Percentiles rank a stretch among this genome's conserved stretches.
Conservation (phyloP, 1,140 invertebrate genomes). For the Euura saliciscinereae region DNA sequence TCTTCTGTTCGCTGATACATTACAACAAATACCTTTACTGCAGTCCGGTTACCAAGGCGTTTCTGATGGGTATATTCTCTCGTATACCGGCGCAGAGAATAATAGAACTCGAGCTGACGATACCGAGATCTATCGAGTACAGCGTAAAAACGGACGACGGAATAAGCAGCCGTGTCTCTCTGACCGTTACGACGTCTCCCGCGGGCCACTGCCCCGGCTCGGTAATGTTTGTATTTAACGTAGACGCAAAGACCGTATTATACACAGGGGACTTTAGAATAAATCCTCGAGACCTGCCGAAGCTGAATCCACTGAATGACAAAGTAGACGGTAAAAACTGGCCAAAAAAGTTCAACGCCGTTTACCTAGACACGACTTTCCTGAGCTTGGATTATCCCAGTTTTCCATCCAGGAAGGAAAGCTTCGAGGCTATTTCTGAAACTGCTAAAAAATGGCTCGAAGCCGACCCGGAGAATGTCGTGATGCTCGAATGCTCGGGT, state of each 20-base stretch:
- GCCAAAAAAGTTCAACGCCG: slow-evolving; percentile 62
- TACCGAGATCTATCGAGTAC: slow-evolving; percentile 39
- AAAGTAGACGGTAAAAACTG: slow-evolving; percentile 32
- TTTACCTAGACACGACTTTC: slow-evolving; percentile 79
- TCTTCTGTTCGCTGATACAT: slow-evolving; percentile 34
- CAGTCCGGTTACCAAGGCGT: slow-evolving; percentile 42
- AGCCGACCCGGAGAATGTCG: slow-evolving; percentile 50
- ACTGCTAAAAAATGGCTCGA: slow-evolving; percentile 64
- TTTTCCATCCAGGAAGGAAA: slow-evolving; percentile 67
- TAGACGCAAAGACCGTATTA: slow-evolving; percentile 56
- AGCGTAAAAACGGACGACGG: slow-evolving; percentile 17
- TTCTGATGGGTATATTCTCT: slow-evolving; percentile 36
- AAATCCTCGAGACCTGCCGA: slow-evolving; percentile 59
- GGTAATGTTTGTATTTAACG: slow-evolving; percentile 75
- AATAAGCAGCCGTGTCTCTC: slow-evolving; percentile 28
- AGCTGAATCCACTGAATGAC: slow-evolving; percentile 63
- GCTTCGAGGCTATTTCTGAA: slow-evolving; percentile 56
- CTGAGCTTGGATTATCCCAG: slow-evolving; percentile 54
- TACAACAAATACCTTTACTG: slow-evolving; percentile 48
- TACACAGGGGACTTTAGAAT: slow-evolving; percentile 78
- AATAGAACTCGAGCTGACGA: slow-evolving; percentile 42
- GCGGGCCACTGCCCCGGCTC: slow-evolving; percentile 77
- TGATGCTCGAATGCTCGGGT: slow-evolving; percentile 62
- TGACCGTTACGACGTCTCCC: slow-evolving; percentile 66
- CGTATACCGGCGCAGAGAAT: slow-evolving; percentile 31